phyloP scores from a whole-genome alignment of 1,140 invertebrate genomes.

The Triops longicaudatus region DNA sequence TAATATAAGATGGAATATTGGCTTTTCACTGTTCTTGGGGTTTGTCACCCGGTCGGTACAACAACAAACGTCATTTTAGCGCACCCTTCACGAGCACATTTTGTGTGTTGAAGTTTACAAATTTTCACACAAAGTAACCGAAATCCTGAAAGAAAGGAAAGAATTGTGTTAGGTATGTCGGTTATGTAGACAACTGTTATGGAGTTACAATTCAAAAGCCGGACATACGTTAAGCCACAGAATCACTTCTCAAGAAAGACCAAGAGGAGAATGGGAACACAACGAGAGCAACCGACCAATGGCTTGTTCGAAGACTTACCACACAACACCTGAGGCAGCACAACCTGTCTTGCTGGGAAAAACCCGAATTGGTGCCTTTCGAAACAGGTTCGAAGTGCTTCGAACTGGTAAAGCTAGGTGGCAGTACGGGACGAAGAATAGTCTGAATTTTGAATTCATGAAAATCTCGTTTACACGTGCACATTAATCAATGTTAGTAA shows the following conservation, averaged over 20 bases:
- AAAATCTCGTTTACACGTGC: too few species aligned
- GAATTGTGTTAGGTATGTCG: background rate
- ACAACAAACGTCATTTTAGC: background rate
- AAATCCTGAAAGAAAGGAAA: background rate
- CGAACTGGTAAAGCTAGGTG: background rate
- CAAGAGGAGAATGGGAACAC: background rate
- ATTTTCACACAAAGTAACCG: background rate
- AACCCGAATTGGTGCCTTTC: background rate
- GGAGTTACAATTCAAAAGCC: background rate
- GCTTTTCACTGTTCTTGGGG: background rate
- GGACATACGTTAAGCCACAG: background rate
- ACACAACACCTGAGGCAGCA: conserved; percentile 3
- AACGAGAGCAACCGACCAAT: background rate
- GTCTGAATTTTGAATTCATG: too few species aligned
- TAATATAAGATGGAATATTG: background rate
- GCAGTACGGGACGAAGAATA: background rate
- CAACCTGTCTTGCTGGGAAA: background rate
- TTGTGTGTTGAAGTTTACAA: background rate
- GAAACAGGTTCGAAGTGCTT: background rate
- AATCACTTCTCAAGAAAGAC: background rate
- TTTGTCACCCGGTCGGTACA: background rate
- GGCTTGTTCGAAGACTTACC: background rate
- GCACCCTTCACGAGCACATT: background rate
- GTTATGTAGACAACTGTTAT: background rate
- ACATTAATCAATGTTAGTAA: too few species aligned